Evolutionary conservation across 2,888 invertebrate genomes (phyloP).

Genomic region (Eupelmus urozonus): DNA sequence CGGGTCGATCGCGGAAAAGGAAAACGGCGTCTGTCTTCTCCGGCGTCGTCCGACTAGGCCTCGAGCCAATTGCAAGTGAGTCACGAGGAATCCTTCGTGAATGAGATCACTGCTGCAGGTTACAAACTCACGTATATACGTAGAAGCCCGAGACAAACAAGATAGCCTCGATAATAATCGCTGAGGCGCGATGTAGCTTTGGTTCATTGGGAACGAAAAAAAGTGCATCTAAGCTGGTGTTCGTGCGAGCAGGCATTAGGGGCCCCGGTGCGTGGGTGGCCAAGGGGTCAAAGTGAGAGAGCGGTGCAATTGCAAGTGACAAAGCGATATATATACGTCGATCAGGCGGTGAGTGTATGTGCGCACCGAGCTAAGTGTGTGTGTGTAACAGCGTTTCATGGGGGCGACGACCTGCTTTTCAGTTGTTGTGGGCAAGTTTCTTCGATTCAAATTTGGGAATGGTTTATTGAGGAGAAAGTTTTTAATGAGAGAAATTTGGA

Average conservation of each 20-base stretch:
- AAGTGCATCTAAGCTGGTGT: background rate
- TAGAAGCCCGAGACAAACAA: conserved; percentile 35
- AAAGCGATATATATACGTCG: background rate
- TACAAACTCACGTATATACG: too few species aligned
- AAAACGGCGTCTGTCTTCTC: background rate
- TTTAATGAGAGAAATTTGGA: too few species aligned
- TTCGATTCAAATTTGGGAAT: too few species aligned
- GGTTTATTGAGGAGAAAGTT: too few species aligned
- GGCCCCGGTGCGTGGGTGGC: conserved; percentile 18
- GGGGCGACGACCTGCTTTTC: conserved; percentile 11
- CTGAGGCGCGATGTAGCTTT: background rate
- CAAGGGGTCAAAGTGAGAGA: conserved; percentile 28
- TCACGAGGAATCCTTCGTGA: conserved; percentile 59
- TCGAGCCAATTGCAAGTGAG: conserved; percentile 51
- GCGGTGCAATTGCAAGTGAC: conserved; percentile 9
- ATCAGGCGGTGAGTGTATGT: too few species aligned
- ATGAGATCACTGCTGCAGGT: conserved; percentile 61
- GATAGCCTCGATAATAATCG: conserved; percentile 55
- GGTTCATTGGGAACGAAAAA: background rate
- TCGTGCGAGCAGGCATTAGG: background rate
- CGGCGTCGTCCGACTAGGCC: conserved; percentile 23
- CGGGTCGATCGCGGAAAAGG: conserved; percentile 37
- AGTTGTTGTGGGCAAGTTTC: background rate
- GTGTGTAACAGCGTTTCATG: conserved; percentile 7
- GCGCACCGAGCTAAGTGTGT: too few species aligned